Percentiles rank a stretch among this genome's conserved stretches.
These are phyloP conservation scores for Caligus rogercresseyi DNA, from an alignment of 1,140 invertebrate genomes.

Conservation along the genomic window DNA sequence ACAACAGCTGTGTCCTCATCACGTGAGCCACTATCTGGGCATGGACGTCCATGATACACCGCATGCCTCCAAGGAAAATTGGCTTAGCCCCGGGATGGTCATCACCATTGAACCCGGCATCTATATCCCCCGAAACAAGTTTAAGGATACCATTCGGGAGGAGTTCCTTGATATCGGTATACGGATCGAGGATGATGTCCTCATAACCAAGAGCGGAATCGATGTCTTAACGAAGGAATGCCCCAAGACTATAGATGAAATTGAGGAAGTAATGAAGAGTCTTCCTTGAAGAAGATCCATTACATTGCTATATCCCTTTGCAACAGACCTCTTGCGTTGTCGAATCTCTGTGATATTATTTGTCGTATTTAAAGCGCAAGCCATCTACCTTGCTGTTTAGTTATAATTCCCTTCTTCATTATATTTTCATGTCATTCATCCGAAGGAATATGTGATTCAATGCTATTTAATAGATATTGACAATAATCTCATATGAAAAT, in stretches of 20 bases:
- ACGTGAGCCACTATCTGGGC: conserved; percentile 89
- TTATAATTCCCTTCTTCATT: too few relatives aligned
- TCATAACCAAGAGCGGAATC: conserved; percentile 49
- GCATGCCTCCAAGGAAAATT: conserved; percentile 47
- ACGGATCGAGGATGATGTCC: conserved; percentile 85
- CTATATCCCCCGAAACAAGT: conserved; percentile 9
- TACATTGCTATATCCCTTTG: too few relatives aligned
- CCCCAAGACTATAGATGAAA: conserved; percentile 54
- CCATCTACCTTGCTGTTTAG: too few relatives aligned
- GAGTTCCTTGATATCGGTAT: conserved; percentile 80
- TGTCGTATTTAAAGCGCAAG: too few relatives aligned
- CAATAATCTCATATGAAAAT: too few relatives aligned
- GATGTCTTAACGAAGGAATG: conserved; percentile 51
- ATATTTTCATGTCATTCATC: too few relatives aligned
- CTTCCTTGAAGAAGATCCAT: too few relatives aligned
- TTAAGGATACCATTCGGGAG: conserved; percentile 38
- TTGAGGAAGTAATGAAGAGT: conserved; percentile 38
- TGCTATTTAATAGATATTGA: too few relatives aligned
- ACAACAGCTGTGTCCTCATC: conserved; percentile 79
- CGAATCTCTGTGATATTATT: too few relatives aligned
- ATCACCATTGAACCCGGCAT: conserved; percentile 92
- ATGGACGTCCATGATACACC: conserved; percentile 95
- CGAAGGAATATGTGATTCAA: too few relatives aligned
- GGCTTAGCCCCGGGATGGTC: conserved; percentile 60
- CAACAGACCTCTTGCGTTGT: too few relatives aligned